Percentiles rank a stretch among this genome's conserved stretches.
These are phyloP conservation scores for Liparis tanakae DNA, from an alignment of 2,797 vertebrate genomes.

Conservation along the genomic window DNA sequence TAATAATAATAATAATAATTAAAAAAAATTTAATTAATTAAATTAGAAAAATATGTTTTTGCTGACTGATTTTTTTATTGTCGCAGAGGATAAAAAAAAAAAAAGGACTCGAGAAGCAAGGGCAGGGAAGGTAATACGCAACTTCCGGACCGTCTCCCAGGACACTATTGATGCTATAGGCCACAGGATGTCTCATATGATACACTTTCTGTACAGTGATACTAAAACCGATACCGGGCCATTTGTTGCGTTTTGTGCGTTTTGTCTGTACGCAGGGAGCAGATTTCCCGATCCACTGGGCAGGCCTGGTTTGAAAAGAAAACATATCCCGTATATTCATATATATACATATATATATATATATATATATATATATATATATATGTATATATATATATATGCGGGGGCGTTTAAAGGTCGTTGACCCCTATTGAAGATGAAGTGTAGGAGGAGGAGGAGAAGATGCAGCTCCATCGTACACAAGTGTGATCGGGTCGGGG, in stretches of 20 bases:
- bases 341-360: neutral
- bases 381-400: neutral
- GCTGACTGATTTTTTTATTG: conserved; percentile 8
- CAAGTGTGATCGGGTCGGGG: conserved; percentile 52
- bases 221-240: conserved; percentile 51
- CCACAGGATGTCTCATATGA: conserved; percentile 65
- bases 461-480: conserved; percentile 55
- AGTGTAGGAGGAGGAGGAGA: conserved; percentile 73
- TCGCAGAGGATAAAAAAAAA: neutral
- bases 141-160: conserved; percentile 38
- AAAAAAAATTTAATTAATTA: conserved; percentile 20
- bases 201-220: conserved; percentile 58
- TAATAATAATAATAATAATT: conserved; percentile 31
- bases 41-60: conserved; percentile 40
- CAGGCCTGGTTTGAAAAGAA: conserved; percentile 43
- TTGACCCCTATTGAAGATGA: conserved; percentile 70
- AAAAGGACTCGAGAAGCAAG: conserved; percentile 2
- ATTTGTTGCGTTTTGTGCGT: conserved; percentile 35
- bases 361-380: no score
- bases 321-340: neutral
- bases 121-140: conserved; percentile 25
- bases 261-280: conserved; percentile 29
- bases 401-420: conserved; percentile 73
- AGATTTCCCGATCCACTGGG: conserved; percentile 11
- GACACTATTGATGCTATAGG: conserved; percentile 43